These are phyloP conservation scores for Garra rufa DNA, from an alignment of 2,113 vertebrate genomes.

Conservation along the genomic window DNA sequence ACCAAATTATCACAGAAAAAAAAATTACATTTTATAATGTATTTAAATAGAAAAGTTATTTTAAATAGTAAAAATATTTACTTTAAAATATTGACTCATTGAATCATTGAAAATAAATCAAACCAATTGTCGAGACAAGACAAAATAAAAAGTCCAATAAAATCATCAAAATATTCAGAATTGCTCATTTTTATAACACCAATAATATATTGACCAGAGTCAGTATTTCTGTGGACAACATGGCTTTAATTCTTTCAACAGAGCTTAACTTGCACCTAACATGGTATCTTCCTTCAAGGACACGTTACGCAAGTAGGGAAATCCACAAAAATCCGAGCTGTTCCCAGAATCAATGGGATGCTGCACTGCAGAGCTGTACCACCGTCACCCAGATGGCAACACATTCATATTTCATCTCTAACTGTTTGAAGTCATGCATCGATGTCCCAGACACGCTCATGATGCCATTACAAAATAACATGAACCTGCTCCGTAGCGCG, in stretches of 20 bases:
- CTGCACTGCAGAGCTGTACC: constrained; percentile 26
- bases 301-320: background rate
- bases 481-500: background rate
- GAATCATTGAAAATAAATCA: background rate
- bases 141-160: background rate
- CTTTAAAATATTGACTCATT: too few relatives aligned
- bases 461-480: constrained; percentile 3
- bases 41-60: too few relatives aligned
- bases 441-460: background rate
- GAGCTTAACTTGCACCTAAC: constrained; percentile 7
- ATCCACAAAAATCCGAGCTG: background rate
- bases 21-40: too few relatives aligned
- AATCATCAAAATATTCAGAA: background rate
- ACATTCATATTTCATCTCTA: background rate
- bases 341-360: constrained; percentile 9
- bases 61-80: too few relatives aligned
- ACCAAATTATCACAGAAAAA: too few relatives aligned
- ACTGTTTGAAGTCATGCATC: constrained; percentile 14
- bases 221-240: too few relatives aligned
- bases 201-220: too few relatives aligned
- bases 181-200: too few relatives aligned
- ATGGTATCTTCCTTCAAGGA: background rate
- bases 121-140: background rate
- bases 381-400: constrained; percentile 21
- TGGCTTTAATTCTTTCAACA: background rate